Base-by-base conservation (phyloP, 2,797 vertebrate genomes). In the Dendrocincla fuliginosa region DNA sequence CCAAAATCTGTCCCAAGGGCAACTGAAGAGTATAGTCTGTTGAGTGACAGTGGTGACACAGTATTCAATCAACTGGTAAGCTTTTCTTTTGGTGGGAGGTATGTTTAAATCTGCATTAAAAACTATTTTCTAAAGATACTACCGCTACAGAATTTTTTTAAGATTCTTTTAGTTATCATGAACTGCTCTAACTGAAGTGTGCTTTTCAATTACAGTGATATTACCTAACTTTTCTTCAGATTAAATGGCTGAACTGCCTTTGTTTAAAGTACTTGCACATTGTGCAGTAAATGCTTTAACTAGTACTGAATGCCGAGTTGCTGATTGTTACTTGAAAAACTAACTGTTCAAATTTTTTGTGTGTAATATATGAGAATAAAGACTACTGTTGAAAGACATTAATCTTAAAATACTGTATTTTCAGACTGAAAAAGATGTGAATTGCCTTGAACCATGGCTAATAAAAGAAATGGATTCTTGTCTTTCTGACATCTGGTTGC, bases 381-480 rank as follows among this genome's bases (percentile, higher is more conserved):
- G 52, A 37, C 7, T 16, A n/a, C 6, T 78, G 7, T 75, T 78
- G 23, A 17, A 65, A 67, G 39, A 52, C 12, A 44, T 61, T 74
- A 2, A 27, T 82, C 33, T 56, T 90, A 84, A 41, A 74, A 4
- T 75, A 28, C 3, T 65, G 2, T 90, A 2, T 94, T 70, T 85
- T 79, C 94, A 99, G 99, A 97, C 90, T 91, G 98, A 99, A 93
- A 98, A 98, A 92, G 98, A 98, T 86, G 93, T 84, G 10, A 98
- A 98, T 73, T 98, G 98, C 35, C 96, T 99, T 93, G 98, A 99
- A 68, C 98, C 98, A 0, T 99, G 99, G 99, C 87, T 99, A 89
- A 94, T 98, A 92, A 99, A 98, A 90, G 98, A 99, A 97, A 99
- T 99, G 98, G 99, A 99, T 95, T 96, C 98, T 47, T 99, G 99